Conservation (phyloP, 1,140 invertebrate genomes). For the Pissodes strobi region DNA sequence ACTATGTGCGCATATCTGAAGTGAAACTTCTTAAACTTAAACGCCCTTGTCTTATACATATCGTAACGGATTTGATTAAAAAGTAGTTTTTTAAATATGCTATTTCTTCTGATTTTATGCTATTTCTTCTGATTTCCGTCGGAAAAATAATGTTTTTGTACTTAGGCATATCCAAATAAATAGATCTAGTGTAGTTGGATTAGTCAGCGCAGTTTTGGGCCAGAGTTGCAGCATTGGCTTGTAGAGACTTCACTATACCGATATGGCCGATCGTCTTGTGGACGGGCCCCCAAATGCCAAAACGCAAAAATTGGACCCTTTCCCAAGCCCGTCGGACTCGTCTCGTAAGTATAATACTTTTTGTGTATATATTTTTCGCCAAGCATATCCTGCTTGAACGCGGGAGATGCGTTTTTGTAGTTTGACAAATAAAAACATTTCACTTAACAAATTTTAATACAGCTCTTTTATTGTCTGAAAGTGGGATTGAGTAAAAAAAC, state of each 20-base stretch:
- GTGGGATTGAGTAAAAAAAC: background rate
- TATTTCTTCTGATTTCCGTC: slow-evolving; percentile 47
- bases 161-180: slow-evolving; percentile 55
- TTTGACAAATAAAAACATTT: slow-evolving; percentile 32
- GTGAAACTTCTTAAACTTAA: no score
- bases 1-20: no score
- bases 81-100: no score
- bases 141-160: slow-evolving; percentile 55
- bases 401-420: slow-evolving; percentile 47
- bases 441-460: slow-evolving; percentile 17
- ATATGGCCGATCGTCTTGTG: slow-evolving; percentile 91
- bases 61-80: no score
- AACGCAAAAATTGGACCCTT: slow-evolving; percentile 88
- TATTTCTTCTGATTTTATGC: no score
- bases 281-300: slow-evolving; percentile 90
- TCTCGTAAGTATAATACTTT: slow-evolving; percentile 65
- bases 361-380: slow-evolving; percentile 44
- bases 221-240: slow-evolving; percentile 60
- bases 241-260: slow-evolving; percentile 58
- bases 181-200: slow-evolving; percentile 50
- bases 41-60: no score
- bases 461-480: slow-evolving; percentile 34
- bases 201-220: slow-evolving; percentile 53
- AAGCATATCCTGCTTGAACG: slow-evolving; percentile 46
- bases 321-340: slow-evolving; percentile 78